phyloP scores from a whole-genome alignment of 1,140 invertebrate genomes.

The Maniola jurtina region DNA sequence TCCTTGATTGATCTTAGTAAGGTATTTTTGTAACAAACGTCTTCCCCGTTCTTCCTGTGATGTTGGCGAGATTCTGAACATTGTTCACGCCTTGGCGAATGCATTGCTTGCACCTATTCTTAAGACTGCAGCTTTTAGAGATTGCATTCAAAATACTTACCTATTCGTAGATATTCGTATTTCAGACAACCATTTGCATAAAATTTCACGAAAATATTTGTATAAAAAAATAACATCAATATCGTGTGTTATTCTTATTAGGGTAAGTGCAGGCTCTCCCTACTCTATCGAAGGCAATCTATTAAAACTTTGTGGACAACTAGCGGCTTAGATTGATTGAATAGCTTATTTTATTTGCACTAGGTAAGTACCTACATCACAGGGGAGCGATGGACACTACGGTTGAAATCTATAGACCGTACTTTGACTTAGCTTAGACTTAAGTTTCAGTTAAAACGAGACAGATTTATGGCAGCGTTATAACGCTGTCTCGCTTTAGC shows the following conservation, averaged over 20 bases:
- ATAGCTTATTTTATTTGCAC: conserved; percentile 58
- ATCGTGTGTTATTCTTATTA: conserved; percentile 44
- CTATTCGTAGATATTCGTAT: neutral
- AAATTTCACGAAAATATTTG: neutral
- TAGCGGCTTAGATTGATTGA: conserved; percentile 56
- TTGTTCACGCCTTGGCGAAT: too few relatives aligned
- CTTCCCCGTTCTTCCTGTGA: too few relatives aligned
- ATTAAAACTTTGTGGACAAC: conserved; percentile 62
- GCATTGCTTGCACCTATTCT: too few relatives aligned
- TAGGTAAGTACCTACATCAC: conserved; percentile 31
- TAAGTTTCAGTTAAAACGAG: too few relatives aligned
- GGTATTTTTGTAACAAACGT: too few relatives aligned
- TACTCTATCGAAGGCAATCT: conserved; percentile 60
- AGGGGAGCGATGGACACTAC: conserved; percentile 34
- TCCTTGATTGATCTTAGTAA: too few relatives aligned
- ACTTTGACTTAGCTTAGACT: too few relatives aligned
- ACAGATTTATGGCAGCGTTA: too few relatives aligned
- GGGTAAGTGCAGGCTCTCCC: conserved; percentile 47
- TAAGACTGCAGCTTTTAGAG: too few relatives aligned
- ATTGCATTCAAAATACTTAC: too few relatives aligned
- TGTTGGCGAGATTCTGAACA: too few relatives aligned
- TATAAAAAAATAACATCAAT: neutral
- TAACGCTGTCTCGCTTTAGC: too few relatives aligned
- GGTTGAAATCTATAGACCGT: neutral
- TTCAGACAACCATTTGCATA: neutral